phyloP scores from a whole-genome alignment of 2,797 vertebrate genomes.

The Sebastiscus tertius region DNA sequence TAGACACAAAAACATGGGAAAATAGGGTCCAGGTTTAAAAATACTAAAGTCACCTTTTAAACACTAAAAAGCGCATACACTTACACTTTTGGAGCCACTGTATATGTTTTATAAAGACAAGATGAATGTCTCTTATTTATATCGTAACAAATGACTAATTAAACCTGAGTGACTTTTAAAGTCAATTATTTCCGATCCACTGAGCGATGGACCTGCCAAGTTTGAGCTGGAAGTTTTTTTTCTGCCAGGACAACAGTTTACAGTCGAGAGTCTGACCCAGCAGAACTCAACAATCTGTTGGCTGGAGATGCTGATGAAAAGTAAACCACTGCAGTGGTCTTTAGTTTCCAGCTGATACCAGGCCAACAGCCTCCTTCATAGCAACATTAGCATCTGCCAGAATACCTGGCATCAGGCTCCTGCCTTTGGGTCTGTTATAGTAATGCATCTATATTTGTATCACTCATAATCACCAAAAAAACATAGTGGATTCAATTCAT shows the following conservation, averaged over 20 bases:
- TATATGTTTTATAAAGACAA: constrained; percentile 29
- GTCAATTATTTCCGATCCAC: constrained; percentile 38
- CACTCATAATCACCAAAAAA: constrained; percentile 3
- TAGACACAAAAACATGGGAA: not conserved
- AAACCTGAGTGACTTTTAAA: constrained; percentile 55
- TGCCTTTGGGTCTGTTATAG: not conserved
- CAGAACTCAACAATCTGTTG: constrained; percentile 63
- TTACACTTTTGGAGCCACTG: constrained; percentile 10
- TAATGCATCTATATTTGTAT: constrained; percentile 2
- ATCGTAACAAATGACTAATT: constrained; percentile 42
- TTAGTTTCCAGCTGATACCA: constrained; percentile 60
- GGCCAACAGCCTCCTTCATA: constrained; percentile 49
- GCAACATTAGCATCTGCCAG: constrained; percentile 53
- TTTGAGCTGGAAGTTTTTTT: constrained; percentile 25
- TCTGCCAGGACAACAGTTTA: constrained; percentile 48
- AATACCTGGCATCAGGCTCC: constrained; percentile 33
- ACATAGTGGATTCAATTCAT: not conserved
- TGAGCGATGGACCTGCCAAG: constrained; percentile 54
- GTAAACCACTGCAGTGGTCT: constrained; percentile 73
- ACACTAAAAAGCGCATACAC: not conserved
- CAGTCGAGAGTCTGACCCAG: constrained; percentile 62
- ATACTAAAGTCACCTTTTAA: not conserved
- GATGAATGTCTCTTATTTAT: constrained; percentile 62
- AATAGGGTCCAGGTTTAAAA: not conserved
- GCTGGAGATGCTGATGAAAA: constrained; percentile 61